These are phyloP conservation scores for Autographa pulchrina DNA, from an alignment of 2,888 invertebrate genomes.

Conservation along the genomic window DNA sequence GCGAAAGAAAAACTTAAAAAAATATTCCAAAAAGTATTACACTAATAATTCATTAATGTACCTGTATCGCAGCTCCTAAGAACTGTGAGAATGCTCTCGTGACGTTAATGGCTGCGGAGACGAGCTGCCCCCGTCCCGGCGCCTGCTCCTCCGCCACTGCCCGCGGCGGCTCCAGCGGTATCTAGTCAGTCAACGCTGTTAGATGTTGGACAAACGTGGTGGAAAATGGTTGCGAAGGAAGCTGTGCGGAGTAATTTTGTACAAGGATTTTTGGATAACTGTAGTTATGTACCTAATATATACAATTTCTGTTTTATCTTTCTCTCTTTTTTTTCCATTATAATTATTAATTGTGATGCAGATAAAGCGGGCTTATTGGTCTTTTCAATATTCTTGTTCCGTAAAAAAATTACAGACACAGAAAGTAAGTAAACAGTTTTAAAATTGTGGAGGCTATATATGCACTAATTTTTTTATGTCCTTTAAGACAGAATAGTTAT, in stretches of 20 bases:
- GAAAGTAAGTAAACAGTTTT: too few species aligned
- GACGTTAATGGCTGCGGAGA: constrained; percentile 93
- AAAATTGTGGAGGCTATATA: too few species aligned
- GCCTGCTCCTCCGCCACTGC: constrained; percentile 77
- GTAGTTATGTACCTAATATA: too few species aligned
- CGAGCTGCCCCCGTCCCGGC: constrained; percentile 87
- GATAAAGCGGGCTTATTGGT: too few species aligned
- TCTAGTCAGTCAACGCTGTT: constrained; percentile 67
- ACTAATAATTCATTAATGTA: constrained; percentile 66
- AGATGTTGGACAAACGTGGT: constrained; percentile 25
- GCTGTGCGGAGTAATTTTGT: constrained; percentile 36
- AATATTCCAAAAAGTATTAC: too few species aligned
- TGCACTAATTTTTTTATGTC: too few species aligned
- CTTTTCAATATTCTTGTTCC: too few species aligned
- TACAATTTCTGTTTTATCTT: too few species aligned
- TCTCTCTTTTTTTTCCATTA: too few species aligned
- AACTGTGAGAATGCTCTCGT: constrained; percentile 94
- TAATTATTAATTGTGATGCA: too few species aligned
- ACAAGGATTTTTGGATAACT: constrained; percentile 16
- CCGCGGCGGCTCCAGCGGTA: constrained; percentile 86
- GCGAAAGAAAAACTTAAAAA: background rate
- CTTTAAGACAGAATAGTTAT: too few species aligned
- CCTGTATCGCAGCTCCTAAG: constrained; percentile 94
- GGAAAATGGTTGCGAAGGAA: constrained; percentile 50
- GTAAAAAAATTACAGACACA: too few species aligned